Base-by-base conservation (phyloP, 2,113 vertebrate genomes). In the Colinus virginianus region DNA sequence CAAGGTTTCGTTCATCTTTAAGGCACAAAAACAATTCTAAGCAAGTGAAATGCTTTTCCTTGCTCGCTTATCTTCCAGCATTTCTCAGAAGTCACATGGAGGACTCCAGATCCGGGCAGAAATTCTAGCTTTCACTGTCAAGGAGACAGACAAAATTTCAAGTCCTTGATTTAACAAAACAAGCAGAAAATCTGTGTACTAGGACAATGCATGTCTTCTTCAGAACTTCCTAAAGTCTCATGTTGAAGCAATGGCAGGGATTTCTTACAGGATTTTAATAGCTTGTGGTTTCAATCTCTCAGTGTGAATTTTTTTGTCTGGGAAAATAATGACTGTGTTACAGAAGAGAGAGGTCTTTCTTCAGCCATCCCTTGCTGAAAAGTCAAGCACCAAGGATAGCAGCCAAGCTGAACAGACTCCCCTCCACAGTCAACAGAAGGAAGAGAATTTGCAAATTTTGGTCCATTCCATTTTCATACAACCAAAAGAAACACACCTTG, bases 1-100 rank as follows among this genome's bases (percentile, higher is more conserved):
- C 42, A 74, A 82, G 94, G 84, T 84, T 68, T 89, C 71, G 46
- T 85, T 83, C 64, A 75, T 79, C 78, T 70, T 77, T 56, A 77
- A 89, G 51, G 30, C 55, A 28, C 34, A 46, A 3, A 9, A 87
- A 81, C 3, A 23, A 36, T 59, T 82, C 26, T 36, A 36, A 83
- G 28, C 22, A 80, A 78, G 53, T 38, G 6, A 84, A 78, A 43
- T 40, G 4, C 34, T 78, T 55, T 62, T 87, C 30, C 62, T 9
- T 18, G 16, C 36, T 72, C 78, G 62, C 19, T 30, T 5, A 53
- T 56, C 42, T 72, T 78, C 28, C 43, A 79, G 12, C 42, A 53
- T 87, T 72, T 72, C 71, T 89, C 34, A 67, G 45, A 82, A 89
- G 36, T 62, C 70, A 53, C 13, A 45, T 10, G 38, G 64, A 87